Percentiles rank a stretch among this genome's conserved stretches.
Conservation (phyloP, 2,797 vertebrate genomes). For the Clarias fuscus region DNA sequence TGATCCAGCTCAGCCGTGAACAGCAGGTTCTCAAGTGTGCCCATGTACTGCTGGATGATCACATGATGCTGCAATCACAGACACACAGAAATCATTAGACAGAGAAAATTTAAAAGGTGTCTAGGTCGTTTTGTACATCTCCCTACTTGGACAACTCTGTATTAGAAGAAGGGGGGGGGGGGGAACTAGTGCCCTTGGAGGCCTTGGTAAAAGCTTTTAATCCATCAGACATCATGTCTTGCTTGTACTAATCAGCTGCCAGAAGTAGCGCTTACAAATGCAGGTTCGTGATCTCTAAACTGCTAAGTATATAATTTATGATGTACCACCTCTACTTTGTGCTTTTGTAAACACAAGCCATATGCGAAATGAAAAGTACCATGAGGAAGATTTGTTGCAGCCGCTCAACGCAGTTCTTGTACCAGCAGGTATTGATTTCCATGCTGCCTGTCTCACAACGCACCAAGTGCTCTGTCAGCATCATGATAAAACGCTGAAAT, state of each 20-base stretch:
- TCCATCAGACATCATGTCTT: not conserved
- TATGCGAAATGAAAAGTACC: slow-evolving; percentile 67
- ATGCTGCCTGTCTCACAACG: slow-evolving; percentile 92
- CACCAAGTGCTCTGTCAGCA: slow-evolving; percentile 94
- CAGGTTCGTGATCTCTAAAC: not conserved
- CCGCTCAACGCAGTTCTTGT: slow-evolving; percentile 94
- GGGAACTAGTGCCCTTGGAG: not conserved
- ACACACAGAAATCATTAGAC: not conserved
- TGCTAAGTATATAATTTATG: not conserved
- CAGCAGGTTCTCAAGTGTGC: slow-evolving; percentile 96
- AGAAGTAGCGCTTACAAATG: not conserved
- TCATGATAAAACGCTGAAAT: slow-evolving; percentile 94
- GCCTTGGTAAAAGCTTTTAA: not conserved
- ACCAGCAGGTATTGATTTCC: slow-evolving; percentile 93
- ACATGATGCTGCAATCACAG: slow-evolving; percentile 83
- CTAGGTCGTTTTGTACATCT: not conserved
- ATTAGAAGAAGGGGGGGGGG: not conserved
- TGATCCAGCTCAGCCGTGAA: slow-evolving; percentile 97
- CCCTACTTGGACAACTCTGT: too few relatives aligned
- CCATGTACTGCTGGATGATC: slow-evolving; percentile 98
- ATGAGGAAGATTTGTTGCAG: slow-evolving; percentile 96
- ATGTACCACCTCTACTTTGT: not conserved
- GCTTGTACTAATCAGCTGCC: not conserved
- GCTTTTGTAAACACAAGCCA: not conserved
- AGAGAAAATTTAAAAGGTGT: not conserved